A percentile compares a stretch with the other conserved stretches of the same genome.
These are phyloP conservation scores for Mystacides longicornis DNA, from an alignment of 2,888 invertebrate genomes.

Conservation along the genomic window DNA sequence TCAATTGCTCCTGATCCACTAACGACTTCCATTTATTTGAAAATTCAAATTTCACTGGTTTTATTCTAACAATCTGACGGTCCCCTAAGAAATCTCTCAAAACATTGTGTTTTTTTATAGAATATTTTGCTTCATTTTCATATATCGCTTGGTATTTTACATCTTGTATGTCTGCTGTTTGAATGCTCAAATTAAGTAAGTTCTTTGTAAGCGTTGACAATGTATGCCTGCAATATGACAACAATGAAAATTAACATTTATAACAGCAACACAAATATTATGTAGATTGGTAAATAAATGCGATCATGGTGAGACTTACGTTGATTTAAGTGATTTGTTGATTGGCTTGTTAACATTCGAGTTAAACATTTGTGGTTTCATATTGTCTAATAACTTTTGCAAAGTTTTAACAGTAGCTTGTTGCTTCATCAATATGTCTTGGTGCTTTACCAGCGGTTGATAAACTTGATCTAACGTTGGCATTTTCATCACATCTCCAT, in stretches of 20 bases:
- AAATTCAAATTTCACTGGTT: constrained; percentile 43
- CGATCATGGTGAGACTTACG: neutral
- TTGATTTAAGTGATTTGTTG: neutral
- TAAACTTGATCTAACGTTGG: constrained; percentile 72
- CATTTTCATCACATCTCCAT: constrained; percentile 45
- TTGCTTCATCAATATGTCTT: constrained; percentile 57
- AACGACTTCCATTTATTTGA: constrained; percentile 34
- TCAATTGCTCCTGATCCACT: constrained; percentile 29
- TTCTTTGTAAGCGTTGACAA: constrained; percentile 45
- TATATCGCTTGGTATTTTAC: constrained; percentile 35
- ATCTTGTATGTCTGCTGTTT: constrained; percentile 37
- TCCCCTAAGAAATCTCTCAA: constrained; percentile 46
- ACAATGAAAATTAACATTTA: neutral
- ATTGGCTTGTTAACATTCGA: constrained; percentile 26
- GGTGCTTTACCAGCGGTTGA: constrained; percentile 68
- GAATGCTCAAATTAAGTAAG: constrained; percentile 47
- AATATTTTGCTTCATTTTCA: constrained; percentile 35
- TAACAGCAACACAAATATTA: neutral
- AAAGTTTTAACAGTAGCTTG: constrained; percentile 43
- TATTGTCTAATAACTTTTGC: constrained; percentile 36
- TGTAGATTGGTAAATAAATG: neutral
- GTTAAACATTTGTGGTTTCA: constrained; percentile 27
- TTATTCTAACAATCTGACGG: constrained; percentile 46
- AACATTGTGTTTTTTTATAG: constrained; percentile 45
- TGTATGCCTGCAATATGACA: constrained; percentile 26